Percentiles rank a stretch among this genome's conserved stretches.
phyloP scores from a whole-genome alignment of 2,888 invertebrate species.

The Cremastobaeus sp. region DNA sequence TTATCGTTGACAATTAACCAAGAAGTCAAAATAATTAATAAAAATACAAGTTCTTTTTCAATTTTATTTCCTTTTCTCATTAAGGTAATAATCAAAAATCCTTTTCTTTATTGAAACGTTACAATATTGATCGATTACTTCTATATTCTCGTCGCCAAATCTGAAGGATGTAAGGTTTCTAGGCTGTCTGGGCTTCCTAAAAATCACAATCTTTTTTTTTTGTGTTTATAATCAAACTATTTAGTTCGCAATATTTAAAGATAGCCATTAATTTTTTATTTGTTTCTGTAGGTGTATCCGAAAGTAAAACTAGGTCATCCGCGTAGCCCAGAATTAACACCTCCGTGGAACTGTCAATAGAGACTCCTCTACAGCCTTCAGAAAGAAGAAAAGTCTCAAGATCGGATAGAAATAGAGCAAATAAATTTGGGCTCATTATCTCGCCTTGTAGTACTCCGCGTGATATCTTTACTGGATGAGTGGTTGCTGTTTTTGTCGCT shows the following conservation, averaged over 20 bases:
- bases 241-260: not conserved
- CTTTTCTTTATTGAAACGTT: too few species aligned
- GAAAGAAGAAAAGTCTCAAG: not conserved
- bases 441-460: not conserved
- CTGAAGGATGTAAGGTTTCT: too few species aligned
- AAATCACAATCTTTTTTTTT: too few species aligned
- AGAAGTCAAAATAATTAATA: too few species aligned
- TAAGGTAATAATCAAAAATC: too few species aligned
- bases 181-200: too few species aligned
- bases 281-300: not conserved
- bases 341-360: not conserved
- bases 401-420: not conserved
- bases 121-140: too few species aligned
- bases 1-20: too few species aligned
- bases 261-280: not conserved
- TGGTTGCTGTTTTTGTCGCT: not conserved
- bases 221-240: not conserved
- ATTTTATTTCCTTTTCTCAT: too few species aligned
- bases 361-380: not conserved
- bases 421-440: not conserved
- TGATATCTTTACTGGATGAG: not conserved
- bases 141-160: too few species aligned
- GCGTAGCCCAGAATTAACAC: not conserved
- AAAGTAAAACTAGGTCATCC: not conserved
- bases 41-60: too few species aligned